phyloP scores from a whole-genome alignment of 2,113 vertebrate genomes.

The Bostrychus sinensis region DNA sequence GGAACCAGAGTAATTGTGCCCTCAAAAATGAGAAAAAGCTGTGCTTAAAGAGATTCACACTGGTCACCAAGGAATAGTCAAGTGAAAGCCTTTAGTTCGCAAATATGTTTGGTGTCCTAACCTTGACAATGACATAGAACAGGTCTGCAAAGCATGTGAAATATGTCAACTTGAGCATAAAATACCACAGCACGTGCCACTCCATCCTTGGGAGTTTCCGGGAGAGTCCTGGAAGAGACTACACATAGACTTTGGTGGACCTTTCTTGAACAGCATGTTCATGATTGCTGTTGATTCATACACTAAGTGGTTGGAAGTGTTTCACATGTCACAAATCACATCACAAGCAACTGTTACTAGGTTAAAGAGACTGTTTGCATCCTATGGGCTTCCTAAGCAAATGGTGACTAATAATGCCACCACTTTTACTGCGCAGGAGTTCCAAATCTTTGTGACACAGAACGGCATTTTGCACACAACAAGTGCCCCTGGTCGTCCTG shows the following conservation, averaged over 20 bases:
- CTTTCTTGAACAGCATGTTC: constrained; percentile 19
- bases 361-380: constrained; percentile 1
- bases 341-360: neutral
- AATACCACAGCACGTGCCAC: neutral
- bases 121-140: constrained; percentile 3
- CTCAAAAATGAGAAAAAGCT: constrained; percentile 1
- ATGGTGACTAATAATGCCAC: constrained; percentile 5
- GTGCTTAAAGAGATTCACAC: constrained; percentile 15
- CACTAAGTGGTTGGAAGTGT: constrained; percentile 14
- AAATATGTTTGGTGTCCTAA: constrained; percentile 20
- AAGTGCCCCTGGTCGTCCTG: neutral
- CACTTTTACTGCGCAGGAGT: constrained; percentile 6
- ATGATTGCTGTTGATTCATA: neutral
- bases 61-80: constrained; percentile 9
- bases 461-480: constrained; percentile 23
- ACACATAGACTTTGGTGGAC: constrained; percentile 14
- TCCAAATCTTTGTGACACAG: constrained; percentile 1
- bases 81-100: constrained; percentile 9
- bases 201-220: constrained; percentile 17
- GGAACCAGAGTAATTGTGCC: constrained; percentile 8
- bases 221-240: constrained; percentile 23
- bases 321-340: constrained; percentile 7
- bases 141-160: constrained; percentile 2
- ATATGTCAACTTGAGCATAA: constrained; percentile 5
- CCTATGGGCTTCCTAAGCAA: neutral